Percentiles rank a stretch among this genome's conserved stretches.
Conservation (phyloP, 2,113 vertebrate species). For the Enhydra lutris region DNA sequence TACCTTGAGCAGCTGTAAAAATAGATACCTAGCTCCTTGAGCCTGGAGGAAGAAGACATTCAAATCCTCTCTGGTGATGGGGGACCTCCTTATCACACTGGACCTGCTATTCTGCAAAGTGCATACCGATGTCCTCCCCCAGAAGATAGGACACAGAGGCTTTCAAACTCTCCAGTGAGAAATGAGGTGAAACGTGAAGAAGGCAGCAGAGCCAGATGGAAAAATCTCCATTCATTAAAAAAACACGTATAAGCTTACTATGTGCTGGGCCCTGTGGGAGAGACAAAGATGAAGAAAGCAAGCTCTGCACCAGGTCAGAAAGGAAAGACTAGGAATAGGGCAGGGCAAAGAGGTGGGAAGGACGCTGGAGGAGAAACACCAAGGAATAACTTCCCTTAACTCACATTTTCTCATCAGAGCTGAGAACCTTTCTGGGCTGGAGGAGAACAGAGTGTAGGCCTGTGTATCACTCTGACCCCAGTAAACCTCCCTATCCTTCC, state of each 20-base stretch:
- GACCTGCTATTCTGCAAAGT: background rate
- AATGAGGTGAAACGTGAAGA: background rate
- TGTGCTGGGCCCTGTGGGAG: background rate
- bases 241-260: background rate
- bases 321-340: background rate
- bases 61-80: background rate
- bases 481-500: too few species aligned
- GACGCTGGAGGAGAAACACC: background rate
- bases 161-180: background rate
- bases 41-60: background rate
- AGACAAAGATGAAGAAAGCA: background rate
- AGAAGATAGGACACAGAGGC: background rate
- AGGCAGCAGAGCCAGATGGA: background rate
- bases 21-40: background rate
- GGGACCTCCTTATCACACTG: background rate
- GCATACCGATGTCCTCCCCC: background rate
- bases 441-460: background rate
- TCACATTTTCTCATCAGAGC: background rate
- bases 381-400: background rate
- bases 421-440: background rate
- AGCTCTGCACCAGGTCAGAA: background rate
- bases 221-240: background rate
- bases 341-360: background rate
- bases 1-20: background rate
- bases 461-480: too few species aligned